These are phyloP conservation scores for Crocodylus rhombifer DNA, from an alignment of 2,797 vertebrate genomes.

Conservation along the genomic window DNA sequence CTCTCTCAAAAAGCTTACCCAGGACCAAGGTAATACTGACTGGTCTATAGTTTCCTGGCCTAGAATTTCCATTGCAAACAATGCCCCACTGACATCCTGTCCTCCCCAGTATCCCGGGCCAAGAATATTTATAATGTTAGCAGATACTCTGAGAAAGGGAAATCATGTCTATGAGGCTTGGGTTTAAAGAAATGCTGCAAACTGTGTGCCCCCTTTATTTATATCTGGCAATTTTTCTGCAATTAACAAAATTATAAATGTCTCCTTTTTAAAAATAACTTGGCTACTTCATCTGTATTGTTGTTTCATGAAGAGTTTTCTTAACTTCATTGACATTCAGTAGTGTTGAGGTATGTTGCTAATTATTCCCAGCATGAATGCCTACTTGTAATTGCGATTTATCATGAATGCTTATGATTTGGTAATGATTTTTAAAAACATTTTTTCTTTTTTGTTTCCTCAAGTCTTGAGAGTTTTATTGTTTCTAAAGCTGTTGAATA, in stretches of 20 bases:
- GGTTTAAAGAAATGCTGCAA: conserved; percentile 36
- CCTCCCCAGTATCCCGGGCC: background rate
- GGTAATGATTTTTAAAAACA: conserved; percentile 54
- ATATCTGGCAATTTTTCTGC: conserved; percentile 42
- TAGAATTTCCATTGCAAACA: background rate
- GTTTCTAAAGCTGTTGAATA: conserved; percentile 69
- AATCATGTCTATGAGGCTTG: conserved; percentile 26
- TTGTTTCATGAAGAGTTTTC: conserved; percentile 69
- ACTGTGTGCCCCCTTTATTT: conserved; percentile 34
- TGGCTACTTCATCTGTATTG: conserved; percentile 62
- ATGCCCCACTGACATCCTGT: background rate
- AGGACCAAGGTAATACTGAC: no score
- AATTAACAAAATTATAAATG: conserved; percentile 69
- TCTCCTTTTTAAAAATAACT: conserved; percentile 45
- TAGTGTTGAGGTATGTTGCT: conserved; percentile 74
- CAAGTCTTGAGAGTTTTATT: conserved; percentile 61
- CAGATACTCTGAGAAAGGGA: conserved; percentile 3
- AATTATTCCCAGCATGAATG: conserved; percentile 76
- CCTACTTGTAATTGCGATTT: conserved; percentile 72
- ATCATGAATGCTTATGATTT: conserved; percentile 64
- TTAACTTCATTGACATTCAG: conserved; percentile 75
- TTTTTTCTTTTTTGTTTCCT: background rate
- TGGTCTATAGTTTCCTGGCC: no score
- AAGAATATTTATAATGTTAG: background rate
- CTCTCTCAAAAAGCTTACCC: no score